Percentiles rank a stretch among this genome's conserved stretches.
Conservation (phyloP, 2,113 vertebrate genomes). For the Labeo catla region DNA sequence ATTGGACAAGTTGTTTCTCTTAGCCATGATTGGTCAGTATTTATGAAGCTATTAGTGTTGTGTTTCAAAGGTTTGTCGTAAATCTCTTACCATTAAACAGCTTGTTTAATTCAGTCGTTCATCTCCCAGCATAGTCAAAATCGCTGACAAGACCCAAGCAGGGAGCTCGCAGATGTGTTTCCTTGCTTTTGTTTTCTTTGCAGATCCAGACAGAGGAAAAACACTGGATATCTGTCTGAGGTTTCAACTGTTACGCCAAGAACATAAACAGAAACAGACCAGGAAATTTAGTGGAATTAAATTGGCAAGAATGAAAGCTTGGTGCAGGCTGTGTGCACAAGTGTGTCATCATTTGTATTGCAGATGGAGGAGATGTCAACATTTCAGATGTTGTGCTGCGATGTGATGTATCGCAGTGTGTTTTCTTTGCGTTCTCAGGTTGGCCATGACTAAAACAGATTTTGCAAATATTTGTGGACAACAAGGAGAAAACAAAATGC, state of each 20-base stretch:
- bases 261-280: constrained; percentile 43
- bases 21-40: not conserved
- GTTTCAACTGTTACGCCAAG: constrained; percentile 46
- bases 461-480: not conserved
- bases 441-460: not conserved
- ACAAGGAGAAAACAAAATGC: not conserved
- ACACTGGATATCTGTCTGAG: constrained; percentile 50
- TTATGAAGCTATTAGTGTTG: not conserved
- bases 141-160: constrained; percentile 49
- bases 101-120: constrained; percentile 25
- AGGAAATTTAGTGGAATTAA: constrained; percentile 54
- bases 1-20: not conserved
- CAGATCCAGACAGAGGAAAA: constrained; percentile 46
- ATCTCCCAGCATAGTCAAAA: constrained; percentile 27
- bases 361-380: not conserved
- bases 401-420: not conserved
- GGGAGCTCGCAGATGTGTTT: constrained; percentile 51
- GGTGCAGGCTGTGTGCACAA: not conserved
- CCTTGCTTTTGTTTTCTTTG: constrained; percentile 34
- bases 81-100: constrained; percentile 46
- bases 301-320: constrained; percentile 45
- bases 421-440: not conserved
- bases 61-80: constrained; percentile 25
- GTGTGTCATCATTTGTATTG: constrained; percentile 23
- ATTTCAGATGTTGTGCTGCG: not conserved